Base-by-base conservation (phyloP, 2,888 invertebrate species). In the Melolontha melolontha region DNA sequence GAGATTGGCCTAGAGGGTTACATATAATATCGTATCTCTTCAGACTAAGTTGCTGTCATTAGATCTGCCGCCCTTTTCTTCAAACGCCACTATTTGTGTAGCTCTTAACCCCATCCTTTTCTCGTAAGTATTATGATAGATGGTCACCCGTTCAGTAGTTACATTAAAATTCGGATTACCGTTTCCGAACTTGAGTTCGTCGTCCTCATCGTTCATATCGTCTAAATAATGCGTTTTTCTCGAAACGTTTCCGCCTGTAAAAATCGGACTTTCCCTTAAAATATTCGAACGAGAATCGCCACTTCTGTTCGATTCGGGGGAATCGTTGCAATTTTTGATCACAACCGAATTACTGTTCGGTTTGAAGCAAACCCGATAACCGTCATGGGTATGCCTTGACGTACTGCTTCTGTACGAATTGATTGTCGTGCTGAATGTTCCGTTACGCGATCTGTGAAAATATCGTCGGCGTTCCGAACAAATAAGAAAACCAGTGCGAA, bases 401-500 rank as follows among this genome's bases (percentile, higher is more conserved):
- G 79, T 80, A 70, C 82, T 83, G 71, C 82, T 83, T 41, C 82
- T 74, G 66, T 80, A 81, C 4, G 85, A 85, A 12, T 85, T 85
- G 4, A 79, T 78, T 0, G 89, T 89, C 2, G 87, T 89, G 22
- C 88, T 90, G 12, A 87, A 84, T 0, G 89, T 90, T n/a, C 84
- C 84, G 49, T 83, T 82, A 29, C 83, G 79, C 1, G 80, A 76
- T 69, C 86, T 81, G 71, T 85, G 84, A 66, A 85, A 84, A 67
- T 84, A 84, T 62, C 84, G 84, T 66, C 84, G 85, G 66, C 85
- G 86, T 73, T 87, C 85, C 47, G 88, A 86, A 77, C 90, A 92
- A 0, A 93, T 86, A 66, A 90, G 85, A 77, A 94, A 94, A 0
- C 93, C 94, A 66, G 90, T 88, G 1, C 96, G 89, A 79, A 96